These are phyloP conservation scores for Acanthacorydalis orientalis DNA, from an alignment of 2,888 invertebrate genomes.

Conservation along the genomic window DNA sequence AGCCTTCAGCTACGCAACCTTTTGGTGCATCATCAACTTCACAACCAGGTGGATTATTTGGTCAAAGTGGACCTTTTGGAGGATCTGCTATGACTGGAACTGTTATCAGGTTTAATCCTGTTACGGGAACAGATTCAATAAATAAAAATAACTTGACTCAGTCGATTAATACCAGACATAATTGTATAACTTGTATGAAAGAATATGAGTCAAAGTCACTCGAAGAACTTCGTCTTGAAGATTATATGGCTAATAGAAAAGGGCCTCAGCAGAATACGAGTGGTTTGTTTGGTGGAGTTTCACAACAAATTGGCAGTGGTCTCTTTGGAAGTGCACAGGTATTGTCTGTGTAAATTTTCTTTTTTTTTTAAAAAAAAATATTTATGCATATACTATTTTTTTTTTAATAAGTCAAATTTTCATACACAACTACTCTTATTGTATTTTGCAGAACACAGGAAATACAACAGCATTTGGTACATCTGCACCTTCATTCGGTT, in stretches of 20 bases:
- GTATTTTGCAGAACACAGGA: not conserved
- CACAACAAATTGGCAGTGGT: too few relatives aligned
- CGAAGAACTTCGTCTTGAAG: constrained; percentile 87
- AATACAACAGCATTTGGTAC: constrained; percentile 13
- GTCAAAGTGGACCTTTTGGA: constrained; percentile 17
- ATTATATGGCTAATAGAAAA: constrained; percentile 81
- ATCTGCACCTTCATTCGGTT: constrained; percentile 31
- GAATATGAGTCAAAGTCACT: constrained; percentile 90
- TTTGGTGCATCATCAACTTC: constrained; percentile 42
- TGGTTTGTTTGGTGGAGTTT: constrained; percentile 12
- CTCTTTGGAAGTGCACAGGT: constrained; percentile 9
- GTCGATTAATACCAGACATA: constrained; percentile 82
- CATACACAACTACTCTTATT: too few relatives aligned
- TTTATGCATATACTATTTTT: too few relatives aligned
- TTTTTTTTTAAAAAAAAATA: too few relatives aligned
- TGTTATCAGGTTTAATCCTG: constrained; percentile 70
- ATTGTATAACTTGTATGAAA: constrained; percentile 97
- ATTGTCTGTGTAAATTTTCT: too few relatives aligned
- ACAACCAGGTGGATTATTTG: constrained; percentile 21
- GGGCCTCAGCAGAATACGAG: constrained; percentile 36
- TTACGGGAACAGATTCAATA: constrained; percentile 79
- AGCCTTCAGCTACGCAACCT: constrained; percentile 32
- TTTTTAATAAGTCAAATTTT: too few relatives aligned
- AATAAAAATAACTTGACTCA: constrained; percentile 73
- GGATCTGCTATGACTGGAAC: constrained; percentile 42